Percentiles rank a stretch among this genome's conserved stretches.
Conservation (phyloP, 1,140 invertebrate genomes). For the Eurosta solidaginis region DNA sequence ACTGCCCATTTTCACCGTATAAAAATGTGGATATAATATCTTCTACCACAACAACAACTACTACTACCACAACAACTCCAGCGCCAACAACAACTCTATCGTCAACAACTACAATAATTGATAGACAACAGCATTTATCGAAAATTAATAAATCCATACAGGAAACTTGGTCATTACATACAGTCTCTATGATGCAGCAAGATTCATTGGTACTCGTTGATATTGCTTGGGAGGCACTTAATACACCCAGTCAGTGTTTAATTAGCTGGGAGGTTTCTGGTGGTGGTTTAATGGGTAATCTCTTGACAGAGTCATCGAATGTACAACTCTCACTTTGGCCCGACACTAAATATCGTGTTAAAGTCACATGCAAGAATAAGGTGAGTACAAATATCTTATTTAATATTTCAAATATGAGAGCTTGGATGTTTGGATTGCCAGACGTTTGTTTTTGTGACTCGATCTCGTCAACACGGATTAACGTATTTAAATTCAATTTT, state of each 20-base stretch:
- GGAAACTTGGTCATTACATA: constrained; percentile 37
- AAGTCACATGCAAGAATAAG: constrained; percentile 65
- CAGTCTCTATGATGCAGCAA: constrained; percentile 45
- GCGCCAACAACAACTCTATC: not conserved
- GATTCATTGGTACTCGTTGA: constrained; percentile 72
- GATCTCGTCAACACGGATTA: not conserved
- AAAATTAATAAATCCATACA: constrained; percentile 38
- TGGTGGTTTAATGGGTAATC: constrained; percentile 79
- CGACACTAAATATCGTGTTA: constrained; percentile 78
- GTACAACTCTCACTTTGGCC: constrained; percentile 80
- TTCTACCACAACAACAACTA: no score
- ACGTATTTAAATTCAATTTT: not conserved
- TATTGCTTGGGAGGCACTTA: constrained; percentile 73
- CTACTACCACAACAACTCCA: not conserved
- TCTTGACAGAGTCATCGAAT: constrained; percentile 78
- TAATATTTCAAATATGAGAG: not conserved
- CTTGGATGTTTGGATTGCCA: no score
- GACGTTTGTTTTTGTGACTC: no score
- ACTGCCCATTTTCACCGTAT: not conserved
- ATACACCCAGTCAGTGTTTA: constrained; percentile 70
- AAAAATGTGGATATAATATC: no score
- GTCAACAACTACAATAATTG: not conserved
- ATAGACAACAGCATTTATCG: constrained; percentile 34
- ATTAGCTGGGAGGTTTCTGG: constrained; percentile 84
- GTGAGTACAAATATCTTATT: constrained; percentile 40